Base-by-base conservation (phyloP, 2,888 invertebrate species). In the Boloria selene region DNA sequence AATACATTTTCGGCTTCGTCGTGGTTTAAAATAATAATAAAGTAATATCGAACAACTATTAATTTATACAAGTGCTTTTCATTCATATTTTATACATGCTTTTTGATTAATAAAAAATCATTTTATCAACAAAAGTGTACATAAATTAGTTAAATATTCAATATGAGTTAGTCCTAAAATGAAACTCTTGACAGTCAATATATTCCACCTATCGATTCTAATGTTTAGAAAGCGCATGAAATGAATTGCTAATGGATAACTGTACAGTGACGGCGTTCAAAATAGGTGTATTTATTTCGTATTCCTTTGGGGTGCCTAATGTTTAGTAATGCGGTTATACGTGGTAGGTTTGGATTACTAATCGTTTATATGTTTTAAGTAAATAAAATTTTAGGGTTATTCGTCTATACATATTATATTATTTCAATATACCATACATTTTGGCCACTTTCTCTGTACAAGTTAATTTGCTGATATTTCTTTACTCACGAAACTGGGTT, bases 401-500 rank as follows among this genome's bases (percentile, higher is more conserved):
- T 13, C 1, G 7, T 13, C 13, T 26, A 7, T 16, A 58, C 16
- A 17, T 45, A 49, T 47, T 22, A 18, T 22, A 6, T 26, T 44
- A 22, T 50, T 42, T 6, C 10, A n/a, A 47, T 31, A 61, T 42
- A 55, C 6, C 18, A 6, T 50, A 49, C 10, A 7, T 47, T 17
- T 38, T 56, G 13, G 26, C 13, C 16, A 38, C 44, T 14, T 45
- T 38, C 18, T 49, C 26, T 13, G 52, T 6, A 51, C 49, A 31
- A 64, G 73, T 75, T 72, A 75, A 73, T 71, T 75, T 64, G 72
- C 73, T 72, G 69, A 64, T 68, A 69, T 75, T 78, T 75, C 71
- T 74, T 75, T 77, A 75, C 75, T 74, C 69, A 72, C 65, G 69
- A 75, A 78, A 78, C 74, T 76, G 73, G 70, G 70, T 56, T 68